phyloP scores from a whole-genome alignment of 2,888 invertebrate species.

The Amphipyra berbera region DNA sequence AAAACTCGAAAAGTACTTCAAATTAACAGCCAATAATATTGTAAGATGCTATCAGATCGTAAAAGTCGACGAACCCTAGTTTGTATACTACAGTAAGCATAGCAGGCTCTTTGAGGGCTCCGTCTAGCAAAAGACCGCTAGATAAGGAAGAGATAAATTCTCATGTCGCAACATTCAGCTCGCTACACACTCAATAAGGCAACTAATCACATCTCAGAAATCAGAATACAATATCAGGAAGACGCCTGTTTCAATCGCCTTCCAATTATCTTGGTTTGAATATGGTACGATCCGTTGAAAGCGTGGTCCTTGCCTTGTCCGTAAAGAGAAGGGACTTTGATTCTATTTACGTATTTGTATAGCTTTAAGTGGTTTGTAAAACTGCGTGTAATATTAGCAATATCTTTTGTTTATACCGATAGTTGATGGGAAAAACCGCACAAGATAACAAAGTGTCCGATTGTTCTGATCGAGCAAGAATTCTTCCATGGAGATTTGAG shows the following conservation, averaged over 20 bases:
- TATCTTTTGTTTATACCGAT: too few species aligned
- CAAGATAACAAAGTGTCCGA: too few species aligned
- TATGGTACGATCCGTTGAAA: conserved; percentile 35
- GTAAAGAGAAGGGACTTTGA: conserved; percentile 44
- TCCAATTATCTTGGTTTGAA: conserved; percentile 51
- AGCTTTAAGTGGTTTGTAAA: conserved; percentile 5
- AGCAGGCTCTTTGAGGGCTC: conserved; percentile 24
- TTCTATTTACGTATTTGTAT: conserved; percentile 20
- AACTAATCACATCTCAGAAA: conserved; percentile 51
- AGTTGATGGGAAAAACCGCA: too few species aligned
- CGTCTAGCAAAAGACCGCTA: conserved; percentile 43
- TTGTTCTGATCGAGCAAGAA: too few species aligned
- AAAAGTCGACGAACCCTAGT: conserved; percentile 46
- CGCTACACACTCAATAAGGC: conserved; percentile 42
- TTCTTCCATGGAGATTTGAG: too few species aligned
- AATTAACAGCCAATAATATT: conserved; percentile 13
- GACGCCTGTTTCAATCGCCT: conserved; percentile 32
- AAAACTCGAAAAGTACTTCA: too few species aligned
- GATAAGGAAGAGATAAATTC: conserved; percentile 51
- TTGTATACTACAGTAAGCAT: conserved; percentile 20
- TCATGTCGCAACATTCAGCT: conserved; percentile 35
- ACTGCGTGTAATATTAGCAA: background rate
- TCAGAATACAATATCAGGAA: conserved; percentile 60
- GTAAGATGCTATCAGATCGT: conserved; percentile 38
- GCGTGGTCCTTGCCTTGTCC: conserved; percentile 39